Evolutionary conservation across 2,113 vertebrate species (phyloP).

Genomic region (Irena cyanogastra): DNA sequence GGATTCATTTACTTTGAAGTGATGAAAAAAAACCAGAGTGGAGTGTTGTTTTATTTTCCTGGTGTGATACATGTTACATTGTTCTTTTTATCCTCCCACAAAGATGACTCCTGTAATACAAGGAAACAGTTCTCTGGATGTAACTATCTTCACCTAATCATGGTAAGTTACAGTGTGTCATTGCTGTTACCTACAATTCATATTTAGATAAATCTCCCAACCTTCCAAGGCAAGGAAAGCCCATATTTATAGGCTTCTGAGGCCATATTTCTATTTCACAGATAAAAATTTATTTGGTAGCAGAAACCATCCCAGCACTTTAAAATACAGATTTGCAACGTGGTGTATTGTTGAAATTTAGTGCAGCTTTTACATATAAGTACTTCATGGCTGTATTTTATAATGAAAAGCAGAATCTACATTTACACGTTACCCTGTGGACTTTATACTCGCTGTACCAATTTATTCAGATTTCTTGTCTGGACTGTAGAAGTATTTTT

Average conservation of each 20-base stretch:
- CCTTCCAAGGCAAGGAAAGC: not conserved
- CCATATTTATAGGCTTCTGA: slow-evolving; percentile 19
- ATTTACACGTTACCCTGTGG: slow-evolving; percentile 36
- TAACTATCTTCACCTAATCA: not conserved
- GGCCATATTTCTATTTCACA: slow-evolving; percentile 35
- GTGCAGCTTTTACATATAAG: slow-evolving; percentile 45
- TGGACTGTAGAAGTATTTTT: slow-evolving; percentile 12
- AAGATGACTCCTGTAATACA: not conserved
- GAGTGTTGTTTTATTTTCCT: not conserved
- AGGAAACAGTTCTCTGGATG: not conserved
- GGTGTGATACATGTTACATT: not conserved
- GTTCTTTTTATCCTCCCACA: not conserved
- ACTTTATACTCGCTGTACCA: not conserved
- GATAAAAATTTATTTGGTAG: slow-evolving; percentile 47
- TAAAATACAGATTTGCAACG: slow-evolving; percentile 42
- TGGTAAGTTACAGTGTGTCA: slow-evolving; percentile 20
- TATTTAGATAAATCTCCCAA: slow-evolving; percentile 32
- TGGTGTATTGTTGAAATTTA: slow-evolving; percentile 54
- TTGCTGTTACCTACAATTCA: not conserved
- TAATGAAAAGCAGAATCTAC: slow-evolving; percentile 49
- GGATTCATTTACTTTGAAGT: not conserved
- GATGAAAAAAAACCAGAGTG: not conserved
- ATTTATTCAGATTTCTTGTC: slow-evolving; percentile 42
- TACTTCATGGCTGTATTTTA: slow-evolving; percentile 55
- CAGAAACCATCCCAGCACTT: not conserved